Conservation (phyloP, 30 jellyfish, hydroid and myxozoan genomes). For the Catostylus mosaicus region DNA sequence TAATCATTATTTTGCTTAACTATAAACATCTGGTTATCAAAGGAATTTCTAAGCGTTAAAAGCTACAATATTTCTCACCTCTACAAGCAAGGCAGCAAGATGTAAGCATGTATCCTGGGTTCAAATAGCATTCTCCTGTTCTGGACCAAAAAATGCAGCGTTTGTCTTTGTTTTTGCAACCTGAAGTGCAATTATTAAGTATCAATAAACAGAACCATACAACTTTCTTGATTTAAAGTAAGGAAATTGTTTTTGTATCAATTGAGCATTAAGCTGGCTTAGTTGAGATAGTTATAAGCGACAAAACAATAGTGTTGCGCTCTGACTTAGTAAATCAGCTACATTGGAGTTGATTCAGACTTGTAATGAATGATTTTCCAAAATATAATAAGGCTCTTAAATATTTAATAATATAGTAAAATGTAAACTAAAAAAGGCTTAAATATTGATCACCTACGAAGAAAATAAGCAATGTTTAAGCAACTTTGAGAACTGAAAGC, state of each 20-base stretch:
- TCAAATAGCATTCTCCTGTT: slow-evolving; percentile 16
- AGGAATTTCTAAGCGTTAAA: neutral
- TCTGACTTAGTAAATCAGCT: neutral
- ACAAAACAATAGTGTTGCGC: neutral
- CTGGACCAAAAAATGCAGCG: slow-evolving; percentile 19
- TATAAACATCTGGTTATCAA: no score
- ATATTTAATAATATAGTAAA: no score
- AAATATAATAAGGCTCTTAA: no score
- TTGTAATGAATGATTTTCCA: no score
- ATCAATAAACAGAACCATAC: neutral
- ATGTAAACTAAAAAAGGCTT: neutral
- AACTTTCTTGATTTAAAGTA: neutral
- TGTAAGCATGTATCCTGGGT: slow-evolving; percentile 9
- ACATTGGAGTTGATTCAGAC: no score
- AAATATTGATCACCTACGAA: neutral
- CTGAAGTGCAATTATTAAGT: neutral
- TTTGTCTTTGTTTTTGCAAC: neutral
- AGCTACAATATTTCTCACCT: slow-evolving; percentile 2
- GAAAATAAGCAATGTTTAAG: neutral
- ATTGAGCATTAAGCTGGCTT: neutral
- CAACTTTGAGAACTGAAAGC: neutral
- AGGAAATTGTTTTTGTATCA: neutral
- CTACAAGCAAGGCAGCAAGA: slow-evolving; percentile 41
- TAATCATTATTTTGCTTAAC: neutral
- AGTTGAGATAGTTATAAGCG: neutral